A percentile compares a stretch with the other conserved stretches of the same genome.
Evolutionary conservation across 2,888 invertebrate genomes (phyloP).

Genomic region (Cyclophora albipunctata): DNA sequence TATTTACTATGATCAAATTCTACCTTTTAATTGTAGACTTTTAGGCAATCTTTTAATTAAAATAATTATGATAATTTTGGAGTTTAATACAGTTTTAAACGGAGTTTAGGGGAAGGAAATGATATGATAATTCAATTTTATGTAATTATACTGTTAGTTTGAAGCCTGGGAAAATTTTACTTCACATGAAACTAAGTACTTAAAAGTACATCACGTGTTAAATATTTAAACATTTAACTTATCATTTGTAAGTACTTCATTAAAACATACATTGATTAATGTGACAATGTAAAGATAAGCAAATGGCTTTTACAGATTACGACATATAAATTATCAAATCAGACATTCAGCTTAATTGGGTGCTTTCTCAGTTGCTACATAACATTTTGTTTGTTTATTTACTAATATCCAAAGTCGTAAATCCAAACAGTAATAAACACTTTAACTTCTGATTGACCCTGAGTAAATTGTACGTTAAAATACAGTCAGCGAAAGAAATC

Average conservation of each 20-base stretch:
- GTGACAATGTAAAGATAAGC: slow-evolving; percentile 27
- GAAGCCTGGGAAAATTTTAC: neutral
- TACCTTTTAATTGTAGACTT: slow-evolving; percentile 2
- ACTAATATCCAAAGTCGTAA: neutral
- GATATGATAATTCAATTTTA: neutral
- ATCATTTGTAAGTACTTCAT: slow-evolving; percentile 17
- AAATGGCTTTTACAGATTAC: slow-evolving; percentile 32
- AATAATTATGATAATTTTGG: neutral
- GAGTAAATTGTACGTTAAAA: too few species aligned
- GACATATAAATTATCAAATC: slow-evolving; percentile 19
- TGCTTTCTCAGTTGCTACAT: slow-evolving; percentile 20
- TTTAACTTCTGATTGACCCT: too few species aligned
- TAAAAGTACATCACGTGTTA: too few species aligned
- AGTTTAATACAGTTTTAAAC: neutral
- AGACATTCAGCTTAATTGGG: slow-evolving; percentile 23
- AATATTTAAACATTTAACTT: slow-evolving; percentile 4
- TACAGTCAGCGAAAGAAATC: too few species aligned
- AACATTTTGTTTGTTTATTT: neutral
- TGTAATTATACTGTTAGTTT: neutral
- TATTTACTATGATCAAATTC: slow-evolving; percentile 17
- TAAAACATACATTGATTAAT: slow-evolving; percentile 21
- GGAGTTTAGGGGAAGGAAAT: neutral
- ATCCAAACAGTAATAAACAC: neutral
- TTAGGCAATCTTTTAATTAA: neutral
- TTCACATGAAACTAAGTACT: too few species aligned